Evolutionary conservation across 1,140 invertebrate species (phyloP), one percentile per base, ranked within the genome.

Genomic region (Monomorium pharaonis): DNA sequence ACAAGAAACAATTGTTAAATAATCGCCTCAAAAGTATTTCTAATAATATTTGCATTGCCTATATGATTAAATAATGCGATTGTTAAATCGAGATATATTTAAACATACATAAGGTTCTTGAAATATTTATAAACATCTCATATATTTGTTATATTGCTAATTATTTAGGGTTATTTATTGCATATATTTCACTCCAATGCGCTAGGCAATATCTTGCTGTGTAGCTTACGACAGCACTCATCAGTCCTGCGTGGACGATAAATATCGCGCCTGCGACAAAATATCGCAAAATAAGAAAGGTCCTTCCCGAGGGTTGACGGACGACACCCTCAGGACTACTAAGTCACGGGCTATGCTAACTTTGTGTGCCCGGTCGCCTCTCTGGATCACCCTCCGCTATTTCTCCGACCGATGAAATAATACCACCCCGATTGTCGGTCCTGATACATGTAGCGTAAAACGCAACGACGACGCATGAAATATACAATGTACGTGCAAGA

Each of bases 241-340:
- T 42, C 72, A 62, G 78, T 76, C 81, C 80, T 90, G 56, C 65
- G 63, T 74, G 86, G 85, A 87, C 91, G 91, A 93, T 93, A 92
- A 93, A 93, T 93, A 92, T 92, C 88, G 88, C 84, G 33, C 60
- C 80, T 86, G 86, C 91, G 91, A 92, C 92, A 93, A 93, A 93
- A 92, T 93, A 93, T 92, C 90, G 86, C 78, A 80, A 90, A 92
- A 92, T 92, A 92, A 90, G 86, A 92, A 93, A 92, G 89, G 91
- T 87, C 86, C 85, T 85, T 87, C 62, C 14, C 72, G 80, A 56
- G 83, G 87, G 88, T 90, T 93, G 92, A 94, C 91, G 89, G 88
- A 94, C 92, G 93, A 88, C 93, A 93, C 94, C 94, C 94, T 49
- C 87, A 94, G 94, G 94, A 94, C 90, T 90, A 94, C 93, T 94